Conservation (phyloP, 2,888 invertebrate genomes). For the Polydrusus cervinus region DNA sequence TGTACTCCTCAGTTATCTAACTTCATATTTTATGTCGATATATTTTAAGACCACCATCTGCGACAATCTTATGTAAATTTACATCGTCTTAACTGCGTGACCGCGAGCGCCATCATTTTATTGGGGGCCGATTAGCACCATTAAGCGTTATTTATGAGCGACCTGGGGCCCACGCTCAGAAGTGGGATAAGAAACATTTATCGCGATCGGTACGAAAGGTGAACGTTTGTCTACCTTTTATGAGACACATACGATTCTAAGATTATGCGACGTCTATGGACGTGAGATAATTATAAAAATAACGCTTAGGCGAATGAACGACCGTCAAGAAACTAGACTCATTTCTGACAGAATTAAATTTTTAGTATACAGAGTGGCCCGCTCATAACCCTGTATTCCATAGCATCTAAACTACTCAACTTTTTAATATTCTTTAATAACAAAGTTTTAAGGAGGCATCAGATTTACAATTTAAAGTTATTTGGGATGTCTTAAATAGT, state of each 20-base stretch:
- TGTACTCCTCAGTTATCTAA: neutral
- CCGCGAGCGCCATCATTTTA: constrained; percentile 61
- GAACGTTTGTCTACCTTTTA: neutral
- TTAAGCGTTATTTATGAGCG: constrained; percentile 64
- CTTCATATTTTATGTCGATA: constrained; percentile 7
- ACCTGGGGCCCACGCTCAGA: constrained; percentile 53
- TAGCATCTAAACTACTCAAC: too few relatives aligned
- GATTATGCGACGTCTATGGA: neutral
- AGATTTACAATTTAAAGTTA: too few relatives aligned
- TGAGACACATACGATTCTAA: neutral
- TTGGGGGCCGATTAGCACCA: constrained; percentile 63
- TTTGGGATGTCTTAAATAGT: too few relatives aligned
- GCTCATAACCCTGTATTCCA: too few relatives aligned
- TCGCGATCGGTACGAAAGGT: constrained; percentile 12
- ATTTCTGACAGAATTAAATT: too few relatives aligned
- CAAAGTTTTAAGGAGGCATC: too few relatives aligned
- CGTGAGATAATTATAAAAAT: neutral
- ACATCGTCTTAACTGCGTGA: constrained; percentile 8
- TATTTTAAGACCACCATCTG: neutral
- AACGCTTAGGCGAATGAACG: too few relatives aligned
- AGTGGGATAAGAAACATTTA: constrained; percentile 37
- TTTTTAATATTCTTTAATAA: too few relatives aligned
- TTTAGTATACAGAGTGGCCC: too few relatives aligned
- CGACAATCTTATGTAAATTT: constrained; percentile 7
- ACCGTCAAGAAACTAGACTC: too few relatives aligned